Conservation (phyloP, 64 coral and sea anemone genomes). For the Pocillopora damicornis region DNA sequence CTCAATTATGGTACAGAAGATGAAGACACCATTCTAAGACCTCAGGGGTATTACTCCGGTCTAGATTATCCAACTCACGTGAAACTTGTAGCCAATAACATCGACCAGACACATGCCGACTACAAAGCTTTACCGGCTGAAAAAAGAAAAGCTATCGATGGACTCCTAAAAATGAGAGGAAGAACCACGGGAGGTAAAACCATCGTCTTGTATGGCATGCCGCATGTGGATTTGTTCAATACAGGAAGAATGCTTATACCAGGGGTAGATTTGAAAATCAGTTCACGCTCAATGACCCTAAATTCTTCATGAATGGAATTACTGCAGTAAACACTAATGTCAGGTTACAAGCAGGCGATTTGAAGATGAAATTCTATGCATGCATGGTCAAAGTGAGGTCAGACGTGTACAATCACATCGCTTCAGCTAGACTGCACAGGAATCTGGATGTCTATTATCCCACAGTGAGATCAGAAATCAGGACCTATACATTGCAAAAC, state of each 20-base stretch:
- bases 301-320: too few relatives aligned
- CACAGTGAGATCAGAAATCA: not conserved
- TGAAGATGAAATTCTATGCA: too few relatives aligned
- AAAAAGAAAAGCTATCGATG: conserved; percentile 20
- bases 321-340: too few relatives aligned
- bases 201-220: conserved; percentile 5
- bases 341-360: too few relatives aligned
- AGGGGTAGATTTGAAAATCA: too few relatives aligned
- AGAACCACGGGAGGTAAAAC: not conserved
- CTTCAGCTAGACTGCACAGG: not conserved
- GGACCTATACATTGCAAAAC: not conserved
- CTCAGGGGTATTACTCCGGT: not conserved
- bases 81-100: not conserved
- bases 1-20: conserved; percentile 25
- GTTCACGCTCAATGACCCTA: too few relatives aligned
- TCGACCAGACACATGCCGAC: not conserved
- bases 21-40: not conserved
- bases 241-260: too few relatives aligned
- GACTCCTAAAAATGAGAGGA: not conserved
- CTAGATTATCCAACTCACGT: not conserved
- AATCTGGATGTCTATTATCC: not conserved
- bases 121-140: not conserved
- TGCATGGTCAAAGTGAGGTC: not conserved
- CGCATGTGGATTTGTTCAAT: not conserved
- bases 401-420: not conserved